Base-by-base conservation (phyloP, 2,888 invertebrate genomes). In the Chrysolina oricalcia region DNA sequence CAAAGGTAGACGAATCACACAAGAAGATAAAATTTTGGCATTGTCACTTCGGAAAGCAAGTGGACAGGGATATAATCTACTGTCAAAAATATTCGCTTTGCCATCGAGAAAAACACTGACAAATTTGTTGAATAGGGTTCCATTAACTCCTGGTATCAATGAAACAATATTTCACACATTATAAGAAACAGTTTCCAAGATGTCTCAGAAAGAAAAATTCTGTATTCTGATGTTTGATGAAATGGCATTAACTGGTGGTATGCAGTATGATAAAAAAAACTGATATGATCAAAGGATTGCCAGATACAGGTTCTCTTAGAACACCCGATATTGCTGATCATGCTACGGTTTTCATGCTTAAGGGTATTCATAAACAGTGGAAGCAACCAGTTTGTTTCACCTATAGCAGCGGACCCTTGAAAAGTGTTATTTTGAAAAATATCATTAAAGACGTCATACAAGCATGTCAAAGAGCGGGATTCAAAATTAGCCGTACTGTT, bases 201-300 rank as follows among this genome's bases (percentile, higher is more conserved):
- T n/a, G n/a, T n/a, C n/a, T n/a, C n/a, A n/a, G n/a, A n/a, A n/a
- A n/a, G n/a, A n/a, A n/a, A n/a, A n/a, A n/a, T n/a, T n/a, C n/a
- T n/a, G n/a, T n/a, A n/a, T n/a, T n/a, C 13, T 10, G 35, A 27
- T 89, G 92, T 93, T 64, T 19, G 64, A 64, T 35, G 64, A 64
- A 64, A 64, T 64, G 64, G 40, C 40, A 11, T n/a, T 64, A 19
- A 64, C 41, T 35, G 17, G 27, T 64, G 19, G 40, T 4, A 40
- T 64, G 40, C 64, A 64, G n/a, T 64, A 64, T 64, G 43, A 43
- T 5, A 13, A n/a, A 43, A 64, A n/a, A 64, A 64, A 43, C 40
- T 41, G 35, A 64, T 43, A 40, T 64, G 40, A 41, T 64, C 41
- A 64, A 41, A 64, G 64, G 64, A n/a, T 13, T 64, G 40, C 64